These are phyloP conservation scores for Pecten maximus DNA, from an alignment of 2,888 invertebrate species.

Conservation along the genomic window DNA sequence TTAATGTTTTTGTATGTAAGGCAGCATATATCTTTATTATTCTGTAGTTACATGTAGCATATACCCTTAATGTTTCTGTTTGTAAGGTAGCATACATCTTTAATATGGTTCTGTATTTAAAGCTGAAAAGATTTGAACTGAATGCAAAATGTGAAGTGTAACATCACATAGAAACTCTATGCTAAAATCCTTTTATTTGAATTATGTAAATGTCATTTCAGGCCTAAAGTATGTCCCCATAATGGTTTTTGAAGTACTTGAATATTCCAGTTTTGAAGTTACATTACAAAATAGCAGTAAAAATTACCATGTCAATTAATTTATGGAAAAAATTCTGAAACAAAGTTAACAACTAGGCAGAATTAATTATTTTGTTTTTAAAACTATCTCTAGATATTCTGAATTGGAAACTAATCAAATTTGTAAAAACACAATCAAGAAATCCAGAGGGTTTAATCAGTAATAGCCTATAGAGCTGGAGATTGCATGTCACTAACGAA, in stretches of 20 bases:
- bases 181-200: neutral
- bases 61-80: neutral
- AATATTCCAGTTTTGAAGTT: neutral
- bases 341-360: neutral
- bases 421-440: neutral
- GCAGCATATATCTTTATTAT: too few relatives aligned
- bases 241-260: neutral
- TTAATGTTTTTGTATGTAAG: too few relatives aligned
- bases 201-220: neutral
- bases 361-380: neutral
- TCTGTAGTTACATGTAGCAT: neutral
- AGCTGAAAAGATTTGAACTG: too few relatives aligned
- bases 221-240: neutral
- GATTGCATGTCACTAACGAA: neutral
- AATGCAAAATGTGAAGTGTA: too few relatives aligned
- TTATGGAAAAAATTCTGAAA: neutral
- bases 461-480: neutral
- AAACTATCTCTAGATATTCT: neutral
- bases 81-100: neutral
- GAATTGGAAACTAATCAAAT: neutral
- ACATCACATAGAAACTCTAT: neutral
- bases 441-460: neutral
- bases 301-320: slow-evolving; percentile 2
- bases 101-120: neutral
- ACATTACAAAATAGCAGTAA: neutral